phyloP scores from a whole-genome alignment of 2,888 invertebrate genomes.

The Nebria brevicollis region DNA sequence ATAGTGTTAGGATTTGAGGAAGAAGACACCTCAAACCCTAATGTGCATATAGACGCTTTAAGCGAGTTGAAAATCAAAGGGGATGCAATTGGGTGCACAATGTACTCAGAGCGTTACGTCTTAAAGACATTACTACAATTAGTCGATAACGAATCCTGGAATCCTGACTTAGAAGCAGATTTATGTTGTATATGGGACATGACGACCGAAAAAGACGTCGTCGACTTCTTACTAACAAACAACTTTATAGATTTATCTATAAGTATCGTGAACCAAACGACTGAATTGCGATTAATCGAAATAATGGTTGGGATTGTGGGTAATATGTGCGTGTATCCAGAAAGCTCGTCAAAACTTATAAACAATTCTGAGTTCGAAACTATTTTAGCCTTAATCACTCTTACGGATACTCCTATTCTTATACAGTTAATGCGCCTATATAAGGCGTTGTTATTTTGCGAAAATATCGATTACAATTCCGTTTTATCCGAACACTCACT shows the following conservation, averaged over 20 bases:
- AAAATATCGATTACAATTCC: constrained; percentile 50
- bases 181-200: constrained; percentile 87
- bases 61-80: constrained; percentile 68
- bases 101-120: constrained; percentile 81
- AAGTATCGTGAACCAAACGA: constrained; percentile 67
- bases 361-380: constrained; percentile 67
- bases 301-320: constrained; percentile 85
- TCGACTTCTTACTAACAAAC: constrained; percentile 73
- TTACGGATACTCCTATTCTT: constrained; percentile 77
- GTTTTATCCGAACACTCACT: constrained; percentile 64
- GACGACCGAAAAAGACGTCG: constrained; percentile 82
- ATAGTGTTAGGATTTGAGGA: not conserved
- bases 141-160: constrained; percentile 66
- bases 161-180: constrained; percentile 75
- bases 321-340: constrained; percentile 80
- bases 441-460: constrained; percentile 65
- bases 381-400: constrained; percentile 68
- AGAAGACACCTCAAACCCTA: constrained; percentile 21
- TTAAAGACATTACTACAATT: constrained; percentile 75
- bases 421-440: constrained; percentile 78
- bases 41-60: not conserved
- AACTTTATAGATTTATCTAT: constrained; percentile 72
- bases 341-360: constrained; percentile 69
- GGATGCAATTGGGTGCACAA: constrained; percentile 82
- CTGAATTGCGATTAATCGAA: constrained; percentile 76